phyloP scores from a whole-genome alignment of 1,140 invertebrate genomes.

The Aleiodes sp. region DNA sequence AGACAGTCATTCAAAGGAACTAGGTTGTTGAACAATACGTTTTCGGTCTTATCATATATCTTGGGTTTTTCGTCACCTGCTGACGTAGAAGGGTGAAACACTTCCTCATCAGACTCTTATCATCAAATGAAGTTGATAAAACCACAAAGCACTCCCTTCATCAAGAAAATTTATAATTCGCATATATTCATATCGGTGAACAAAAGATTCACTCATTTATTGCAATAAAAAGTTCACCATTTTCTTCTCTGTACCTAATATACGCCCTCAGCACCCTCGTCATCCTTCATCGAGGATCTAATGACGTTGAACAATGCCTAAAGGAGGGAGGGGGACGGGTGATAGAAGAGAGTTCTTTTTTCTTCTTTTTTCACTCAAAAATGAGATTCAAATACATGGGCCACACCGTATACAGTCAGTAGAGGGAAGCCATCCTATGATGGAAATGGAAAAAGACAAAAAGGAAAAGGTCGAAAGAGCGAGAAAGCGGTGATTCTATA shows the following conservation, averaged over 20 bases:
- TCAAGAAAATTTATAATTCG: too few relatives aligned
- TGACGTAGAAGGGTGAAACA: too few relatives aligned
- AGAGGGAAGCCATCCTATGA: too few relatives aligned
- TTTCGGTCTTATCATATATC: too few relatives aligned
- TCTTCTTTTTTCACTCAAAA: constrained; percentile 27
- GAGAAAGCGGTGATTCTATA: constrained; percentile 36
- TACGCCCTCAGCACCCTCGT: background rate
- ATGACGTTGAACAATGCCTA: constrained; percentile 37
- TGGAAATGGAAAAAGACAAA: too few relatives aligned
- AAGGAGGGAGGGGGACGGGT: constrained; percentile 16
- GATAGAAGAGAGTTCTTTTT: constrained; percentile 30
- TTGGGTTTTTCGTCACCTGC: too few relatives aligned
- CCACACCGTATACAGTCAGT: background rate
- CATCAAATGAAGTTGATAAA: too few relatives aligned
- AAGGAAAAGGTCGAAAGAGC: constrained; percentile 20
- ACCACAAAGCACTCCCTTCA: too few relatives aligned
- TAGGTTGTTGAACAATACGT: too few relatives aligned
- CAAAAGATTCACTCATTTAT: background rate
- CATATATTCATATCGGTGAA: too few relatives aligned
- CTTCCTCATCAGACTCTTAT: too few relatives aligned
- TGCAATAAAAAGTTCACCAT: constrained; percentile 23
- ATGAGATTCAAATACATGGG: background rate
- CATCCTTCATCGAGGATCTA: constrained; percentile 33
- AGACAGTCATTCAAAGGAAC: too few relatives aligned
- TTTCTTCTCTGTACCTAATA: constrained; percentile 2